These are phyloP conservation scores for Frieseomelitta varia DNA, from an alignment of 1,140 invertebrate species.

Conservation along the genomic window DNA sequence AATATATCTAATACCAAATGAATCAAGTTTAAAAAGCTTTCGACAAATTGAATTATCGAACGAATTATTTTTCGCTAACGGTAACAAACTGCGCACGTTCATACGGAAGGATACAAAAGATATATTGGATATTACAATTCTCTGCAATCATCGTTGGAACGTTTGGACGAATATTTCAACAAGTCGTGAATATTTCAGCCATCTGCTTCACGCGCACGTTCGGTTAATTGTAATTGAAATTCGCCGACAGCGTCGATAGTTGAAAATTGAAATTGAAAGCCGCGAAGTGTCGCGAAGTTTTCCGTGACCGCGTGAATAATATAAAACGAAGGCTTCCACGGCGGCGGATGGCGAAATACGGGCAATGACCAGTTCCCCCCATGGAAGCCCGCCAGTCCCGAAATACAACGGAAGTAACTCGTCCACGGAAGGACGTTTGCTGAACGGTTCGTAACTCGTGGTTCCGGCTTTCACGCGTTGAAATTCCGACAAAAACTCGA, in stretches of 20 bases:
- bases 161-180: too few relatives aligned
- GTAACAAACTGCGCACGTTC: too few relatives aligned
- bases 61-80: too few relatives aligned
- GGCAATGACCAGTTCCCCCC: constrained; percentile 59
- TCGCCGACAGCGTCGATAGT: neutral
- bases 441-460: constrained; percentile 52
- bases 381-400: constrained; percentile 64
- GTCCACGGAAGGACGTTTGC: constrained; percentile 55
- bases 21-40: too few relatives aligned
- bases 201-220: too few relatives aligned
- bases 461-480: constrained; percentile 30
- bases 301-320: too few relatives aligned
- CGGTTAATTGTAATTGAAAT: neutral
- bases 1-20: too few relatives aligned
- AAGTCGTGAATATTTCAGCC: too few relatives aligned
- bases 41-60: too few relatives aligned
- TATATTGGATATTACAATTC: too few relatives aligned
- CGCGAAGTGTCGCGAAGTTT: neutral
- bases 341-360: constrained; percentile 52
- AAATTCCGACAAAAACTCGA: constrained; percentile 30
- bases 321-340: constrained; percentile 8
- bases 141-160: too few relatives aligned
- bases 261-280: neutral
- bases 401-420: constrained; percentile 65
- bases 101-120: too few relatives aligned